These are phyloP conservation scores for Limonius californicus DNA, from an alignment of 1,140 invertebrate species.

Conservation along the genomic window DNA sequence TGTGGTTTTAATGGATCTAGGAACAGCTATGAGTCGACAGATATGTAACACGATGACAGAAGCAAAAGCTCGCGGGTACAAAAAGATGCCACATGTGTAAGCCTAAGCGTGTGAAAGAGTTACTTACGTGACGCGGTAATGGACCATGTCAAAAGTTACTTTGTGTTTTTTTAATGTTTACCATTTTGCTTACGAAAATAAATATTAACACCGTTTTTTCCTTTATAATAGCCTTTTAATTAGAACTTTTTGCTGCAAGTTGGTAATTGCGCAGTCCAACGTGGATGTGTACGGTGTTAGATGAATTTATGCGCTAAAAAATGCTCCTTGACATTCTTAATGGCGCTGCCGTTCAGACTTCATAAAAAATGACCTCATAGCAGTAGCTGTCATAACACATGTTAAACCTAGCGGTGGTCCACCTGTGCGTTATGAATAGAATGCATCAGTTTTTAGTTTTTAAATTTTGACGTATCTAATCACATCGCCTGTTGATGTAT, in stretches of 20 bases:
- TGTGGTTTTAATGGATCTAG: conserved; percentile 17
- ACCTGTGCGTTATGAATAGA: background rate
- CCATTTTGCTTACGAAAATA: no score
- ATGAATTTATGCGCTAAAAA: background rate
- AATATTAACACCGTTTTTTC: background rate
- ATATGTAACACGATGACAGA: conserved; percentile 36
- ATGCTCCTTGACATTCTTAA: background rate
- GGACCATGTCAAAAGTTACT: conserved; percentile 23
- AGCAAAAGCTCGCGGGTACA: conserved; percentile 15
- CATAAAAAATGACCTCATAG: background rate
- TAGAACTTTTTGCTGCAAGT: background rate
- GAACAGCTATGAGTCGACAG: conserved; percentile 24
- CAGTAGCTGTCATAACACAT: background rate
- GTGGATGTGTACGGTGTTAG: background rate
- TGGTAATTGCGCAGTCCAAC: background rate
- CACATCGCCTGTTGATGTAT: no score
- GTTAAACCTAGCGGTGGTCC: background rate
- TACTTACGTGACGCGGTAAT: conserved; percentile 31
- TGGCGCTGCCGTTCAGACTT: background rate
- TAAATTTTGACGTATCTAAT: no score
- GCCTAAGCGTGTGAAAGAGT: conserved; percentile 40
- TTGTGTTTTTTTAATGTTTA: no score
- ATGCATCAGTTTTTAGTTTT: background rate
- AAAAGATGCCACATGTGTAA: conserved; percentile 35
- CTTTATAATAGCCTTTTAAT: background rate